These are phyloP conservation scores for Peromyscus polionotus DNA, from an alignment of 2,113 vertebrate species.

Conservation along the genomic window DNA sequence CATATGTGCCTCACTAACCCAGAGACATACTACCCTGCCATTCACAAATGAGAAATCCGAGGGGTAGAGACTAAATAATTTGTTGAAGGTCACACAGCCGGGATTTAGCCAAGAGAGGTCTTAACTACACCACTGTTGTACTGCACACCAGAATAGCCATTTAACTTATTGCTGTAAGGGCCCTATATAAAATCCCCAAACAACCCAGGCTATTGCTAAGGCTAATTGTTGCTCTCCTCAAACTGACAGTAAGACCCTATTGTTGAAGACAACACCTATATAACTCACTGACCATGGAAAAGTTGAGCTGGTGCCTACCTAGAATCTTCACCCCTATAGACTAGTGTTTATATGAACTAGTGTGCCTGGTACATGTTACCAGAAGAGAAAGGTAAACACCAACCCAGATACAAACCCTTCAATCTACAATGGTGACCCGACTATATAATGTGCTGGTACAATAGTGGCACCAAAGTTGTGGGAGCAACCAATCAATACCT, in stretches of 20 bases:
- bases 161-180: not conserved
- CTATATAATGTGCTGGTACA: not conserved
- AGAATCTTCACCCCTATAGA: not conserved
- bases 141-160: not conserved
- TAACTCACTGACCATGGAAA: not conserved
- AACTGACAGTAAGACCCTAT: not conserved
- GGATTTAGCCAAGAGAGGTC: not conserved
- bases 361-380: not conserved
- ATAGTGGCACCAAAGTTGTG: not conserved
- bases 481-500: not conserved
- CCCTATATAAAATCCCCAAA: not conserved
- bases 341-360: not conserved
- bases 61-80: not conserved
- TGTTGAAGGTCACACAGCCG: not conserved
- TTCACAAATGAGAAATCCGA: not conserved
- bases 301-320: not conserved
- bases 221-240: not conserved
- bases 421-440: not conserved
- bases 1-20: not conserved
- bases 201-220: not conserved
- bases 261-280: not conserved
- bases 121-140: not conserved
- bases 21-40: not conserved
- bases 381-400: not conserved
- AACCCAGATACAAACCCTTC: not conserved